Evolutionary conservation across 2,113 vertebrate species (phyloP).

Genomic region (Sakesphorus luctuosus): DNA sequence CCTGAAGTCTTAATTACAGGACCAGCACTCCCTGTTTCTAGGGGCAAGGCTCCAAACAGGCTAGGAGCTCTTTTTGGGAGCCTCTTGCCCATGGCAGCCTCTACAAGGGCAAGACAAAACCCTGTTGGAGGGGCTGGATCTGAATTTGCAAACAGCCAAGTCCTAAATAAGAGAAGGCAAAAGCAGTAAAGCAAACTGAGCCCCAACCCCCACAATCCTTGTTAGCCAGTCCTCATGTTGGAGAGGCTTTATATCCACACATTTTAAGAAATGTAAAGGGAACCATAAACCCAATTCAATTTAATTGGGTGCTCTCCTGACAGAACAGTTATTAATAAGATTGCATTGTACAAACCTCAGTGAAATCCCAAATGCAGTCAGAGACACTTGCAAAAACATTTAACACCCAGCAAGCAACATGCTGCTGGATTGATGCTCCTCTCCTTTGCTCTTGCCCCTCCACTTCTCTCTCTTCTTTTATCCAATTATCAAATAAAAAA

Average conservation of each 20-base stretch:
- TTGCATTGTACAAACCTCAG: conserved; percentile 67
- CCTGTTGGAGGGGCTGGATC: not conserved
- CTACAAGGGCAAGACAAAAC: not conserved
- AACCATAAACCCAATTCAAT: conserved; percentile 78
- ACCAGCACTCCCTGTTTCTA: not conserved
- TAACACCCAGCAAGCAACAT: conserved; percentile 53
- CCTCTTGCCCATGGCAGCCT: not conserved
- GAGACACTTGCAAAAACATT: conserved; percentile 59
- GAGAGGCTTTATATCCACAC: conserved; percentile 69
- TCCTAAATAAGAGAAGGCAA: conserved; percentile 27
- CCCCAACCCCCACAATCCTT: not conserved
- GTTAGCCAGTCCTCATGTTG: conserved; percentile 58
- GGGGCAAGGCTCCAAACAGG: conserved; percentile 11
- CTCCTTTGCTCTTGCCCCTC: not conserved
- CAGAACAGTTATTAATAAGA: conserved; percentile 80
- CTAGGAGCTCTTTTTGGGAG: not conserved
- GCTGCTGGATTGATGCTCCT: conserved; percentile 13
- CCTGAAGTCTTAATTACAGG: conserved; percentile 68
- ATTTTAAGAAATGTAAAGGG: conserved; percentile 74
- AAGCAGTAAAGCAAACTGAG: not conserved
- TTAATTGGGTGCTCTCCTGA: conserved; percentile 83
- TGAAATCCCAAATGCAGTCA: conserved; percentile 71
- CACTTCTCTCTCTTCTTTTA: conserved; percentile 42
- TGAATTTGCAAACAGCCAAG: conserved; percentile 42
- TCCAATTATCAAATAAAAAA: conserved; percentile 61